phyloP scores from a whole-genome alignment of 2,888 invertebrate species.

The Cephus pulcher region DNA sequence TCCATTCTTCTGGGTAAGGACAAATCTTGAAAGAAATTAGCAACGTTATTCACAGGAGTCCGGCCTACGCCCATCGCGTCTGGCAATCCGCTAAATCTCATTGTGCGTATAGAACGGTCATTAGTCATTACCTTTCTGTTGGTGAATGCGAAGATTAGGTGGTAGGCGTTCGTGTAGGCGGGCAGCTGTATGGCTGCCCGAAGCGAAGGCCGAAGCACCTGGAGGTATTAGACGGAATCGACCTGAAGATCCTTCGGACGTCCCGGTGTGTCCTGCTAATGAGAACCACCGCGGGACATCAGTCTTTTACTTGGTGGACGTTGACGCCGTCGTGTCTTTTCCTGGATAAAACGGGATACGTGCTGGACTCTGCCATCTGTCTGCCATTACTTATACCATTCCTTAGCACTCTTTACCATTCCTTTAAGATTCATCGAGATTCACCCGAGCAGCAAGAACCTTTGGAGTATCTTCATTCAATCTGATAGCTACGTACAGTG shows the following conservation, averaged over 20 bases:
- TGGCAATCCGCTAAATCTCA: slow-evolving; percentile 32
- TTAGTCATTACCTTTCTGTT: slow-evolving; percentile 55
- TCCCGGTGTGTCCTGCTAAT: slow-evolving; percentile 50
- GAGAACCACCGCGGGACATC: slow-evolving; percentile 50
- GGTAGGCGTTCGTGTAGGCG: slow-evolving; percentile 49
- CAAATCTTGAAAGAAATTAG: slow-evolving; percentile 40
- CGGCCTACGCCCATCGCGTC: background rate
- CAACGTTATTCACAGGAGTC: slow-evolving; percentile 30
- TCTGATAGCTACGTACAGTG: background rate
- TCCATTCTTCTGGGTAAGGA: background rate
- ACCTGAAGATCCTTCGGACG: slow-evolving; percentile 21
- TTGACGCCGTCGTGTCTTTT: slow-evolving; percentile 43
- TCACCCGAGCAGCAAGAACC: background rate
- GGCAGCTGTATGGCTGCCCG: slow-evolving; percentile 26
- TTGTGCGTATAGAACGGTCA: slow-evolving; percentile 43
- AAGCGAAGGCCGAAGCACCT: slow-evolving; percentile 40
- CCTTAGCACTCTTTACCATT: background rate
- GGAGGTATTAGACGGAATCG: slow-evolving; percentile 43
- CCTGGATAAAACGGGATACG: slow-evolving; percentile 4
- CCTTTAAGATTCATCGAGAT: background rate
- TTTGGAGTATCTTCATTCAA: background rate
- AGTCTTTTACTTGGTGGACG: slow-evolving; percentile 46
- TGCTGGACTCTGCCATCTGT: background rate
- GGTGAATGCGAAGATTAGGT: slow-evolving; percentile 33
- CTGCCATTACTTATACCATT: background rate